phyloP scores from a whole-genome alignment of 2,113 vertebrate species.

The Athene cunicularia region DNA sequence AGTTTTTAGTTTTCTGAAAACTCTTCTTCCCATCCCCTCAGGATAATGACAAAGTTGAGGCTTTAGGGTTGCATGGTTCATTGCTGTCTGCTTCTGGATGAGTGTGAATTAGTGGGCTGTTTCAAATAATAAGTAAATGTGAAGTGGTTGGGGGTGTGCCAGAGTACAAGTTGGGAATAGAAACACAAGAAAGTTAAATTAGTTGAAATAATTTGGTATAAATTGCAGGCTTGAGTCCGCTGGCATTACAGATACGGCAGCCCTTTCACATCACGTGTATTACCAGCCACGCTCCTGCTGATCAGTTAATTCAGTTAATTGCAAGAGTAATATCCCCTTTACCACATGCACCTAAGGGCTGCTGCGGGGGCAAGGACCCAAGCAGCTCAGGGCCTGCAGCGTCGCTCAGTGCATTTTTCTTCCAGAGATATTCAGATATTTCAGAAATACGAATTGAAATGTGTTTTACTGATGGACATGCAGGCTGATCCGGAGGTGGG shows the following conservation, averaged over 20 bases:
- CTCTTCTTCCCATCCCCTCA: rapidly evolving
- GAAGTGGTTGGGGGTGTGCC: not conserved
- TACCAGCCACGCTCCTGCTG: not conserved
- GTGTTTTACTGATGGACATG: not conserved
- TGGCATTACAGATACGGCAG: not conserved
- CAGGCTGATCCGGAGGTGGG: not conserved
- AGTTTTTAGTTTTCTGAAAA: not conserved
- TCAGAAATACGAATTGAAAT: not conserved
- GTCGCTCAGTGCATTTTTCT: rapidly evolving
- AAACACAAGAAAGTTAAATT: not conserved
- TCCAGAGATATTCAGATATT: not conserved
- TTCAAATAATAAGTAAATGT: not conserved
- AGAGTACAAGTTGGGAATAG: not conserved
- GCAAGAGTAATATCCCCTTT: not conserved
- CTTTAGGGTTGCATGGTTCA: not conserved
- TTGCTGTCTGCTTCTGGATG: not conserved
- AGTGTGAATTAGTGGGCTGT: not conserved
- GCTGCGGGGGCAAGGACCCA: not conserved
- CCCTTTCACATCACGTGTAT: rapidly evolving
- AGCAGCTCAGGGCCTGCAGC: not conserved
- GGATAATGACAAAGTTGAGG: not conserved
- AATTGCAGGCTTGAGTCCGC: not conserved
- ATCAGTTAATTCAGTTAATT: not conserved
- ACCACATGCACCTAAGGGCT: not conserved
- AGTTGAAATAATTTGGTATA: not conserved